These are phyloP conservation scores for Ceratosolen fusciceps DNA, from an alignment of 1,140 invertebrate species.

Conservation along the genomic window DNA sequence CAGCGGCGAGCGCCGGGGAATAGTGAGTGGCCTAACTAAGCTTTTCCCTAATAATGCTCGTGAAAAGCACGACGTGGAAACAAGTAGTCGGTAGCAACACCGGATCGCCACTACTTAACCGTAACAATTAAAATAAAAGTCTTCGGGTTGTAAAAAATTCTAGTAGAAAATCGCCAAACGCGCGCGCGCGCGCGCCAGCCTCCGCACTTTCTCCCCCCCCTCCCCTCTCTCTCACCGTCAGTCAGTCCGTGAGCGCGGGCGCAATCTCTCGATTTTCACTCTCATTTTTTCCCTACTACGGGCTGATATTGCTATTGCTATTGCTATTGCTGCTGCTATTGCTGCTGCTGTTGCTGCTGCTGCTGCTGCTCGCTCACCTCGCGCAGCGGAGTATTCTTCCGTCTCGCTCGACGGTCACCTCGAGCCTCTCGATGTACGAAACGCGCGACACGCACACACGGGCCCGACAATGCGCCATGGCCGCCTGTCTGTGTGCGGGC, in stretches of 20 bases:
- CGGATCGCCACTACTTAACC: neutral
- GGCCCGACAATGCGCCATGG: neutral
- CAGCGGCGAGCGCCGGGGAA: neutral
- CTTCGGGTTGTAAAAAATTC: neutral
- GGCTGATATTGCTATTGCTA: neutral
- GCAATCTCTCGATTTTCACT: conserved; percentile 48
- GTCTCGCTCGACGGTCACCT: neutral
- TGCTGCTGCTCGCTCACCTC: neutral
- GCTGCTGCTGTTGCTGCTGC: neutral
- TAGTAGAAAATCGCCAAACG: conserved; percentile 25
- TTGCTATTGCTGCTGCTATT: neutral
- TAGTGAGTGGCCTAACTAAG: neutral
- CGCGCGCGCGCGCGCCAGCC: neutral
- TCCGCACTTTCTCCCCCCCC: neutral
- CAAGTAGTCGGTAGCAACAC: no score
- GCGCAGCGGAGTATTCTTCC: neutral
- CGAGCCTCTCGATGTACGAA: neutral
- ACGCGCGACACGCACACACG: neutral
- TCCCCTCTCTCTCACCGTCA: conserved; percentile 31
- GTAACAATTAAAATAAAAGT: conserved; percentile 11
- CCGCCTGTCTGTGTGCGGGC: neutral
- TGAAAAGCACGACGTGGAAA: neutral
- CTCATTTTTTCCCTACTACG: conserved; percentile 39
- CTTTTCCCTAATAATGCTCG: neutral
- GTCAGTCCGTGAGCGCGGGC: no score